phyloP scores from a whole-genome alignment of 2,113 vertebrate genomes.

The Strix aluco region DNA sequence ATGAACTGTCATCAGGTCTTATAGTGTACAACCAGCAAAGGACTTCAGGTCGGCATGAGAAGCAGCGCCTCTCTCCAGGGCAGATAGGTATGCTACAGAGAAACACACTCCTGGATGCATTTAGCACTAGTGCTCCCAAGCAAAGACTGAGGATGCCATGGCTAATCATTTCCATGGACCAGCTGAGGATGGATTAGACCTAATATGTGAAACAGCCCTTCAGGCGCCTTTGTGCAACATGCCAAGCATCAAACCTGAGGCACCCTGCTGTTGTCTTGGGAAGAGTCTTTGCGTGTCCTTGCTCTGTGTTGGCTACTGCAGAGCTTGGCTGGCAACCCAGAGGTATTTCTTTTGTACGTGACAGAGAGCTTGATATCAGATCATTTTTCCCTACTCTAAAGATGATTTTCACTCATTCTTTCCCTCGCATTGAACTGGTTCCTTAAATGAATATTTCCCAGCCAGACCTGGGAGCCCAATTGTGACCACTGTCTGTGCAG shows the following conservation, averaged over 20 bases:
- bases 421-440: neutral
- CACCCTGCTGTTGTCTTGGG: neutral
- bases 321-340: neutral
- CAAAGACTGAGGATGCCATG: neutral
- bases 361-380: neutral
- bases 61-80: neutral
- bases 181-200: neutral
- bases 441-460: neutral
- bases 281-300: neutral
- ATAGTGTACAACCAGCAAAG: neutral
- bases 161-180: neutral
- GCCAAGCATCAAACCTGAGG: neutral
- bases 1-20: neutral
- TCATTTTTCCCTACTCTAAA: neutral
- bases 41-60: neutral
- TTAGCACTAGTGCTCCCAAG: neutral
- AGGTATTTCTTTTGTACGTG: neutral
- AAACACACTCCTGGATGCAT: neutral
- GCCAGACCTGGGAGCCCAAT: neutral
- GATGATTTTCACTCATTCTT: slow-evolving; percentile 1
- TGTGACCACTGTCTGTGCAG: neutral
- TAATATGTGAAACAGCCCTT: neutral
- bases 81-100: neutral
- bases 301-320: neutral
- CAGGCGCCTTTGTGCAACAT: neutral